Evolutionary conservation across 1,140 invertebrate species (phyloP), one percentile per base, ranked within the genome.

Genomic region (Tetragnatha versicolor): DNA sequence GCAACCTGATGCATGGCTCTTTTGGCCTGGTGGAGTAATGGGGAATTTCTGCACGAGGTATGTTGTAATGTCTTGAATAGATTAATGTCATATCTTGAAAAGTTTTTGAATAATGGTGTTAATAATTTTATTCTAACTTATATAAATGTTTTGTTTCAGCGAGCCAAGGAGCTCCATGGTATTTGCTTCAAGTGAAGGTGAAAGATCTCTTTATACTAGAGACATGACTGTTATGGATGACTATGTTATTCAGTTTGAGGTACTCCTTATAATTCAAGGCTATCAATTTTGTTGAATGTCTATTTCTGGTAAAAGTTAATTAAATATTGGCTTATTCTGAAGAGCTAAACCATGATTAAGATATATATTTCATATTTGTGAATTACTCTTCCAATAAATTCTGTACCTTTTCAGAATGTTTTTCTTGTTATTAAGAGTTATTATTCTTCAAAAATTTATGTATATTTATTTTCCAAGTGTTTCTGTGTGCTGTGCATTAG

Each of bases 211-310:
- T 5, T 85, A 85, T 29, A 86, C 86, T 0, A 81, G 82, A 63
- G 87, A 88, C 80, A 70, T 88, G 22, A 83, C 83, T 61, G 83
- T 88, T 12, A 84, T 84, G 35, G 83, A 85, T 7, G 84, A 86
- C 82, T 84, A 86, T 47, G 85, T 87, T 17, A 69, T 88, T 25
- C 86, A 88, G 72, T 88, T 88, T 85, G 87, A 88, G 82, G 87
- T 87, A 82, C 84, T 84, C n/a, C n/a, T n/a, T n/a, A n/a, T n/a
- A n/a, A n/a, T n/a, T n/a, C n/a, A n/a, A n/a, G n/a, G n/a, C n/a
- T n/a, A n/a, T 9, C 39, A 42, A 42, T 42, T 42, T 42, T 42
- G 6, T 42, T 42, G 6, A 42, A 42, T 42, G 6, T n/a, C n/a
- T n/a, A n/a, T n/a, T n/a, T n/a, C n/a, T n/a, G n/a, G n/a, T n/a